Evolutionary conservation across 1,140 invertebrate species (phyloP).

Genomic region (Platorchestia sp.): DNA sequence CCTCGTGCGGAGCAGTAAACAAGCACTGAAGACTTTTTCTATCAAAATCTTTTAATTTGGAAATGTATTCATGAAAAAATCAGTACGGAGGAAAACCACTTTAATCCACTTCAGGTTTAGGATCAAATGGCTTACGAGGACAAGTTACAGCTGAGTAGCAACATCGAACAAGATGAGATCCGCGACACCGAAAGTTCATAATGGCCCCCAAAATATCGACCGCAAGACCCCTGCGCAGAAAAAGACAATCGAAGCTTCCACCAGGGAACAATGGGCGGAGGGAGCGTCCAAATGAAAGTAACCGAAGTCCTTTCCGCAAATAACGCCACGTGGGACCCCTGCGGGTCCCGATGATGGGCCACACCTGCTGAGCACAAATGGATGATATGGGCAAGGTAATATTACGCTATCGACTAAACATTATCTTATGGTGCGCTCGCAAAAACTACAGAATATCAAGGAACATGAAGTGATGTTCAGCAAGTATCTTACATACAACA

Average conservation of each 20-base stretch:
- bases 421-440: neutral
- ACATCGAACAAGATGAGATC: neutral
- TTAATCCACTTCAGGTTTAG: neutral
- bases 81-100: neutral
- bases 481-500: neutral
- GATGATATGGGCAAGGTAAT: neutral
- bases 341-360: neutral
- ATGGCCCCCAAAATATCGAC: neutral
- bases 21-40: neutral
- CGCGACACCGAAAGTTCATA: conserved; percentile 6
- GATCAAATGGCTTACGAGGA: neutral
- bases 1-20: neutral
- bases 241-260: conserved; percentile 30
- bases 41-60: neutral
- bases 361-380: conserved; percentile 29
- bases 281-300: neutral
- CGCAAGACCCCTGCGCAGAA: neutral
- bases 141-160: neutral
- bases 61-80: neutral
- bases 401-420: neutral
- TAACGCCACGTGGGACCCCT: conserved; percentile 14
- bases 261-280: conserved; percentile 14
- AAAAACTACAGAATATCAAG: neutral
- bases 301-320: conserved; percentile 10
- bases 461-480: neutral